Evolutionary conservation across 2,888 invertebrate species (phyloP).

Genomic region (Eledone cirrhosa): DNA sequence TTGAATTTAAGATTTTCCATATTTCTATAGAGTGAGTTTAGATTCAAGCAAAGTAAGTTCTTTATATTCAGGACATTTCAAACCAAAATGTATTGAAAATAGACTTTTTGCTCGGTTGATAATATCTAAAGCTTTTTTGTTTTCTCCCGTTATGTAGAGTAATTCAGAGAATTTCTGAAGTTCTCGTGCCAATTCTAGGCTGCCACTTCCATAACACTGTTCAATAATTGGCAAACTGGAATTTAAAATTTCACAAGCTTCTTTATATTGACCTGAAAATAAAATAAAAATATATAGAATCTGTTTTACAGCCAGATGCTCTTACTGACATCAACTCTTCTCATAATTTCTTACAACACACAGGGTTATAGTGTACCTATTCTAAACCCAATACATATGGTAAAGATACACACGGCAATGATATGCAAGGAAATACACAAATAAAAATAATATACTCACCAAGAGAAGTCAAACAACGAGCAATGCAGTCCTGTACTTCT

Average conservation of each 20-base stretch:
- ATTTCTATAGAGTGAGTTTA: not conserved
- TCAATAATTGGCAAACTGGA: slow-evolving; percentile 72
- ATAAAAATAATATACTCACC: slow-evolving; percentile 64
- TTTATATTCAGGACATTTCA: slow-evolving; percentile 27
- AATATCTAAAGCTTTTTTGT: slow-evolving; percentile 56
- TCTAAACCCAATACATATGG: too few relatives aligned
- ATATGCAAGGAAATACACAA: too few relatives aligned
- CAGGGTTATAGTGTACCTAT: too few relatives aligned
- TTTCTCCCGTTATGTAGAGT: slow-evolving; percentile 68
- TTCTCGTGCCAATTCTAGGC: slow-evolving; percentile 76
- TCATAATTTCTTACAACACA: too few relatives aligned
- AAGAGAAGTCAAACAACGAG: slow-evolving; percentile 69
- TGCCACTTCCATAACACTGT: slow-evolving; percentile 74
- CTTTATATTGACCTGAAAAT: slow-evolving; percentile 65
- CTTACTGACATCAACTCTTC: too few relatives aligned
- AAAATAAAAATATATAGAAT: not conserved
- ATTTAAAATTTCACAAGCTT: slow-evolving; percentile 68
- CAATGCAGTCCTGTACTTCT: slow-evolving; percentile 69
- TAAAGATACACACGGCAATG: too few relatives aligned
- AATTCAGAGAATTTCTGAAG: slow-evolving; percentile 75
- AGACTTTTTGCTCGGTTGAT: slow-evolving; percentile 41
- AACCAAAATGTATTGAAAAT: slow-evolving; percentile 45
- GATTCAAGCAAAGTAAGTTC: slow-evolving; percentile 4
- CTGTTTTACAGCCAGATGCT: too few relatives aligned
- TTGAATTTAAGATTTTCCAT: too few relatives aligned